Base-by-base conservation (phyloP, 2,797 vertebrate species). In the Xenentodon cancila region DNA sequence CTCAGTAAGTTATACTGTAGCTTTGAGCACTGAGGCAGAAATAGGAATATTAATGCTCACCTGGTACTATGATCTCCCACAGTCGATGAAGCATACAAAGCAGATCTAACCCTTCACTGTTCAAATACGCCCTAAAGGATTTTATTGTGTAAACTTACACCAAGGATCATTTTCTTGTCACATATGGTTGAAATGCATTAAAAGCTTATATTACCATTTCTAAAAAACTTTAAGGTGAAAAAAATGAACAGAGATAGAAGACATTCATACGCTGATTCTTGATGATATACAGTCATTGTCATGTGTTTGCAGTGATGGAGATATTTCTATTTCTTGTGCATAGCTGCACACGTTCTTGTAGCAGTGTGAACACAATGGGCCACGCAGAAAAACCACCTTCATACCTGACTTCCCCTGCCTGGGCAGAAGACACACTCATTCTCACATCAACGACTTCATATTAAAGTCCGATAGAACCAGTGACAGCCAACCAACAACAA, bases 121-220 rank as follows among this genome's bases (percentile, higher is more conserved):
- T 47, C 48, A 19, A 68, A 56, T 52, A 55, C 71, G 54, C 68
- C 74, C 65, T 81, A 59, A 72, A 75, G 74, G 65, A 84, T 86
- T 80, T 77, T 13, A 79, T 70, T 75, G 68, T 82, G 71, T 84
- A 84, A 87, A 71, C 77, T 73, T 16, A 49, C 66, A 68, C 72
- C 53, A 54, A 58, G 76, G 60, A 81, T 79, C 62, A 64, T 72
- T 68, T 68, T 80, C 77, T 70, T 43, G 37, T 65, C 52, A 46
- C 68, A 64, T 40, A 37, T 51, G 62, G 59, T 56, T 40, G 70
- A 68, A 78, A 83, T 82, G 54, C 73, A 79, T 75, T 73, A 64
- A 77, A 86, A 81, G 74, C 75, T 64, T 34, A 50, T 34, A 55
- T 78, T 80, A 69, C 20, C 45, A 75, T 78, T 76, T 72, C 58